Percentiles rank a stretch among this genome's conserved stretches.
These are phyloP conservation scores for Pelagia noctiluca DNA, from an alignment of 30 jellyfish, hydroid and myxozoan genomes.

Conservation along the genomic window DNA sequence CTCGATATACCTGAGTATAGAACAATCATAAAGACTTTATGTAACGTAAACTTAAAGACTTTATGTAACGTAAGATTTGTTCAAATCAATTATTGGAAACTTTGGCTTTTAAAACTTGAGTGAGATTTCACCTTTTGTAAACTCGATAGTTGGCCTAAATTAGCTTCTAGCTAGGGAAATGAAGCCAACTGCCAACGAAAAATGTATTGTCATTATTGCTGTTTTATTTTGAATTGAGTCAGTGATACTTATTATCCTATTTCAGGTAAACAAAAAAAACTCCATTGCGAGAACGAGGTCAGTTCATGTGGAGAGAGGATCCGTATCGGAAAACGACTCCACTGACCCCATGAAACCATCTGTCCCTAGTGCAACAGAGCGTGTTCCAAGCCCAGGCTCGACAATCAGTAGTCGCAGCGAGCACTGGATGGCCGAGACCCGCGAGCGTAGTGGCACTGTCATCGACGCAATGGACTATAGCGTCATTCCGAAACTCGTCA, in stretches of 20 bases:
- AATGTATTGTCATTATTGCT: neutral
- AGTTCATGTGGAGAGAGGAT: constrained; percentile 56
- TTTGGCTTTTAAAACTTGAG: too few species aligned
- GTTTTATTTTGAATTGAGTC: too few species aligned
- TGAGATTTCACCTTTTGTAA: too few species aligned
- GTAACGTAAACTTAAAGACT: too few species aligned
- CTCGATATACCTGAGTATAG: too few species aligned
- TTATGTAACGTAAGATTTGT: too few species aligned
- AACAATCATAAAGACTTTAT: too few species aligned
- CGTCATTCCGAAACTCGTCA: constrained; percentile 31
- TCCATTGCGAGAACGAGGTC: constrained; percentile 40
- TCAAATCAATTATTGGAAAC: too few species aligned
- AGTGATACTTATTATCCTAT: neutral
- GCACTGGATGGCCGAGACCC: constrained; percentile 77
- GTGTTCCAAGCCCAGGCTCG: constrained; percentile 50
- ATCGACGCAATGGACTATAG: constrained; percentile 62
- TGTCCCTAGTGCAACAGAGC: neutral
- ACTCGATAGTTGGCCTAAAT: too few species aligned
- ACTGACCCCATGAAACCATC: neutral
- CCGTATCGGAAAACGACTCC: constrained; percentile 26
- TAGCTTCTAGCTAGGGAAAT: too few species aligned
- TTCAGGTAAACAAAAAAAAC: constrained; percentile 6
- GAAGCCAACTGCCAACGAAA: neutral
- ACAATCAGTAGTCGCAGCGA: constrained; percentile 37
- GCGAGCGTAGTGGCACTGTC: constrained; percentile 67